phyloP scores from a whole-genome alignment of 23 tunicate species.

The Ascidia mentula region DNA sequence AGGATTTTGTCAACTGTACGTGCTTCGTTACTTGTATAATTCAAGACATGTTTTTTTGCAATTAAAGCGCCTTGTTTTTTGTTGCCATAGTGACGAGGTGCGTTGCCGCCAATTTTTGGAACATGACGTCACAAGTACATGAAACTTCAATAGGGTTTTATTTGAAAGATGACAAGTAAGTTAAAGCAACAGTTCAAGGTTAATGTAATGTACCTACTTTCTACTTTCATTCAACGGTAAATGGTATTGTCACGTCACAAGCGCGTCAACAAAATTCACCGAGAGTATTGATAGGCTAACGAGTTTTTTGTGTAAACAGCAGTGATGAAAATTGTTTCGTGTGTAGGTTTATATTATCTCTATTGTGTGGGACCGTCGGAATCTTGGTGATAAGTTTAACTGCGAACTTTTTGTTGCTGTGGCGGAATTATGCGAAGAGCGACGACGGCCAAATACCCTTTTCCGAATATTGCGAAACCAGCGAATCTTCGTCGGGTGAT shows the following conservation, averaged over 20 bases:
- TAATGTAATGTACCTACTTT: neutral
- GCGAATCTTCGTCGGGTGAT: neutral
- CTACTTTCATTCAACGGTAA: neutral
- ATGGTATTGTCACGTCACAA: no score
- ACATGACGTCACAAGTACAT: neutral
- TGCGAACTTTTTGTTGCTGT: neutral
- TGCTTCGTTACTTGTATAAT: neutral
- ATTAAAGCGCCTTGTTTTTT: neutral
- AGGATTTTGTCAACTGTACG: neutral
- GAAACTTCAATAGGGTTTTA: neutral
- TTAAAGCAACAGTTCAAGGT: neutral
- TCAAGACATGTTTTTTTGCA: neutral
- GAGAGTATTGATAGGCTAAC: no score
- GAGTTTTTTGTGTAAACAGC: no score
- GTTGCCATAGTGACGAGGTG: neutral
- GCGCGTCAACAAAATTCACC: no score
- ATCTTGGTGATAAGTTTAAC: neutral
- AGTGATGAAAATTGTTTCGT: no score
- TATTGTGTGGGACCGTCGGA: neutral
- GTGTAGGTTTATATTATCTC: neutral
- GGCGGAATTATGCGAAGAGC: neutral
- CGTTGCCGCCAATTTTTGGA: constrained; percentile 3
- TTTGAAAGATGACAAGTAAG: neutral
- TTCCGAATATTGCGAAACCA: neutral
- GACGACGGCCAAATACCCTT: no score